Percentiles rank a stretch among this genome's conserved stretches.
Conservation (phyloP, 2,113 vertebrate genomes). For the Megaleporinus macrocephalus region DNA sequence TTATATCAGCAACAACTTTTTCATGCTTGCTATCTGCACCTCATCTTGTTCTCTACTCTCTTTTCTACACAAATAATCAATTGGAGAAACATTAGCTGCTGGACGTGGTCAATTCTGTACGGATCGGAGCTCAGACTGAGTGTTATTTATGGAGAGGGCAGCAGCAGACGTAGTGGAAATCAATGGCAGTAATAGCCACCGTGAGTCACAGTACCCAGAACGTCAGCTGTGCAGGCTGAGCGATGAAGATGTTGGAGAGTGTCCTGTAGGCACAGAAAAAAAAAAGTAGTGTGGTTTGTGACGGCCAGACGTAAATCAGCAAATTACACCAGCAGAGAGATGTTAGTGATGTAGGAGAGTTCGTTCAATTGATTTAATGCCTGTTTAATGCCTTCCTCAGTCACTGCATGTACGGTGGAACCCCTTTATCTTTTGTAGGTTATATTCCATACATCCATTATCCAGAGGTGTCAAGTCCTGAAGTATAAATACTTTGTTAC, state of each 20-base stretch:
- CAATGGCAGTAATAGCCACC: constrained; percentile 53
- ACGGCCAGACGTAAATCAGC: background rate
- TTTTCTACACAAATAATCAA: constrained; percentile 10
- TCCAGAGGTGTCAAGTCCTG: too few relatives aligned
- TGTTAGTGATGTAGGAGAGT: background rate
- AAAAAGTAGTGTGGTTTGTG: background rate
- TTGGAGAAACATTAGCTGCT: constrained; percentile 20
- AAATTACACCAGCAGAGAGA: background rate
- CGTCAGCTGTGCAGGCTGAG: constrained; percentile 16
- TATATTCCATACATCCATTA: too few relatives aligned
- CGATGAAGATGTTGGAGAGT: constrained; percentile 3
- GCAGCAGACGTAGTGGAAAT: constrained; percentile 48
- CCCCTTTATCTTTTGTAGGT: too few relatives aligned
- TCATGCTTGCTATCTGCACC: background rate
- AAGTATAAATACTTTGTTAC: too few relatives aligned
- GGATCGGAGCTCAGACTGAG: background rate
- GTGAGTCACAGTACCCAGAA: constrained; percentile 28
- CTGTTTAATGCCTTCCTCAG: background rate
- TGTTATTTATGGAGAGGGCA: constrained; percentile 31
- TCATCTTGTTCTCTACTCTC: background rate
- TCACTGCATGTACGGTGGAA: too few relatives aligned
- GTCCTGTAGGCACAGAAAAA: background rate
- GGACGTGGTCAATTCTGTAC: constrained; percentile 25
- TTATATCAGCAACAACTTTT: background rate
- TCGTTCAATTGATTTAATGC: background rate